A percentile compares a stretch with the other conserved stretches of the same genome.
These are phyloP conservation scores for Selene dorsalis DNA, from an alignment of 2,797 vertebrate genomes.

Conservation along the genomic window DNA sequence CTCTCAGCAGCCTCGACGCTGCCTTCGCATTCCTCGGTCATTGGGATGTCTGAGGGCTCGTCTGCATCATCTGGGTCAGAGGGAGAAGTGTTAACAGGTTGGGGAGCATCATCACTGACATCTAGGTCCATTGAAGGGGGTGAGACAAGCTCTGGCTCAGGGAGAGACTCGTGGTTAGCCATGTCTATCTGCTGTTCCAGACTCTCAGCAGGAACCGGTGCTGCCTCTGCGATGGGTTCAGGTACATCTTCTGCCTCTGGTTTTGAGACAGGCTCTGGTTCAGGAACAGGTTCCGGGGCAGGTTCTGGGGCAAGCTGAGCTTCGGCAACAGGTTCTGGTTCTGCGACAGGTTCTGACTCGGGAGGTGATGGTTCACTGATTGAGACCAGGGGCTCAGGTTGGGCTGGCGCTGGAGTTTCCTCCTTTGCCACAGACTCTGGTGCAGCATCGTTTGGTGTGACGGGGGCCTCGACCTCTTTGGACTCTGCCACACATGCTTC, in stretches of 20 bases:
- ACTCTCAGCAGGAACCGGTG: slow-evolving; percentile 17
- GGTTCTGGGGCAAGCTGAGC: slow-evolving; percentile 16
- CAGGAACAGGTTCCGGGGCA: slow-evolving; percentile 25
- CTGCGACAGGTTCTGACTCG: slow-evolving; percentile 29
- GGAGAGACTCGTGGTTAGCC: slow-evolving; percentile 56
- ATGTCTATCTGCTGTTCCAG: slow-evolving; percentile 50
- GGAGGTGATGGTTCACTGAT: slow-evolving; percentile 14
- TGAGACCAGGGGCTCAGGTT: slow-evolving; percentile 42
- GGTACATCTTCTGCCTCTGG: slow-evolving; percentile 15
- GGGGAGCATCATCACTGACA: slow-evolving; percentile 32
- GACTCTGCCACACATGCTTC: slow-evolving; percentile 46
- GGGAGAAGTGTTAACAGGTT: slow-evolving; percentile 35
- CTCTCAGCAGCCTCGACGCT: slow-evolving; percentile 24
- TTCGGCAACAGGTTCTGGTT: slow-evolving; percentile 16
- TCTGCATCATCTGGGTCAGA: slow-evolving; percentile 32
- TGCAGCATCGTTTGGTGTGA: slow-evolving; percentile 26
- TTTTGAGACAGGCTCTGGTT: slow-evolving; percentile 17
- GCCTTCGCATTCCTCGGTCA: slow-evolving; percentile 40
- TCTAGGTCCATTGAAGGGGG: slow-evolving; percentile 43
- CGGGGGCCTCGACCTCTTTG: slow-evolving; percentile 27
- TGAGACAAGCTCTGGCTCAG: slow-evolving; percentile 48
- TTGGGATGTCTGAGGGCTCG: slow-evolving; percentile 26
- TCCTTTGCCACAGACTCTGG: slow-evolving; percentile 34
- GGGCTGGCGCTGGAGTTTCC: slow-evolving; percentile 36
- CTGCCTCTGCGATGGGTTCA: slow-evolving; percentile 36